Percentiles rank a stretch among this genome's conserved stretches.
Evolutionary conservation across 2,113 vertebrate species (phyloP).

Genomic region (Hippolais icterina): DNA sequence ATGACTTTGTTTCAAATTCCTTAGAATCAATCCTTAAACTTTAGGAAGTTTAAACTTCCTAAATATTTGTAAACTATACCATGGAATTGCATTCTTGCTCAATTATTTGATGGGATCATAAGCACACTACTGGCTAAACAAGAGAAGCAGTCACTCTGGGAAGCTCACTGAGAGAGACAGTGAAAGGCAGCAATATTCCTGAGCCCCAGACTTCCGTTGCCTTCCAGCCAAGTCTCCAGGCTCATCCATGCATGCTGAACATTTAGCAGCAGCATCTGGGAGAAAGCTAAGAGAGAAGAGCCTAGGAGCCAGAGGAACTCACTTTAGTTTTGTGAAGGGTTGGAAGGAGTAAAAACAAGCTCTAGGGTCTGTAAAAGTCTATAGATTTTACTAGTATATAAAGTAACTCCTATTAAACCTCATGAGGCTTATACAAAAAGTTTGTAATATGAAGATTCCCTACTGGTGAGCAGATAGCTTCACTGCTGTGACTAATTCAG

Average conservation of each 20-base stretch:
- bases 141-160: not conserved
- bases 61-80: not conserved
- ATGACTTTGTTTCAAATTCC: too few species aligned
- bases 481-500: not conserved
- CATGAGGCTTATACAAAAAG: not conserved
- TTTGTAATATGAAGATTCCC: not conserved
- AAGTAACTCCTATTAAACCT: not conserved
- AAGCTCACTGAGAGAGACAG: not conserved
- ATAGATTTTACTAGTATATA: not conserved
- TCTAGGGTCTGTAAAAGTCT: not conserved
- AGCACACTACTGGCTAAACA: not conserved
- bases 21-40: too few species aligned
- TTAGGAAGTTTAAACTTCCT: not conserved
- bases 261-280: not conserved
- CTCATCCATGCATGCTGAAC: not conserved
- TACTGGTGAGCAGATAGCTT: not conserved
- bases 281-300: not conserved
- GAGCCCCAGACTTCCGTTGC: not conserved
- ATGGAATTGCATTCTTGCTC: not conserved
- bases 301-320: not conserved
- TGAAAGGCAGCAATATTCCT: not conserved
- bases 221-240: not conserved
- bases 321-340: not conserved
- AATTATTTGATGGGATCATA: not conserved
- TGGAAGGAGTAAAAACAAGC: not conserved